Conservation (phyloP, 2,888 invertebrate genomes). For the Strigamia maritima region DNA sequence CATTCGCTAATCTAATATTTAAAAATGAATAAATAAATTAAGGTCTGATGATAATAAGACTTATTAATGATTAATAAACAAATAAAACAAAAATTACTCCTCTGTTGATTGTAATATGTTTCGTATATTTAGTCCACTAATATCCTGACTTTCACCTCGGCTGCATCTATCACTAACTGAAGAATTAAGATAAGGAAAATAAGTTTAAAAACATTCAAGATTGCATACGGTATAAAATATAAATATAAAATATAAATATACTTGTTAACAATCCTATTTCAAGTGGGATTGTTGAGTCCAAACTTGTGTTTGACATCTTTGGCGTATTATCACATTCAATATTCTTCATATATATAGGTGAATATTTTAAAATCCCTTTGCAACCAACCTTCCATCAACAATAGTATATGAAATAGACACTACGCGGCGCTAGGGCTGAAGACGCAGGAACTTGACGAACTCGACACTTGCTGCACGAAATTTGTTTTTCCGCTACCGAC, state of each 20-base stretch:
- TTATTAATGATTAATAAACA: neutral
- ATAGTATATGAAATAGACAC: too few relatives aligned
- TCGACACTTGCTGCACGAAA: too few relatives aligned
- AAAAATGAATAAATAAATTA: neutral
- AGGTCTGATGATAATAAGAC: neutral
- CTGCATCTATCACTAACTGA: conserved; percentile 7
- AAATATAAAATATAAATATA: neutral
- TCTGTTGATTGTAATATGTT: neutral
- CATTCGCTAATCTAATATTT: neutral
- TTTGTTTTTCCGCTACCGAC: neutral
- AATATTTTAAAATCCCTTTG: too few relatives aligned
- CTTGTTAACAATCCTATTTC: neutral
- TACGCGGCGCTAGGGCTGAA: too few relatives aligned
- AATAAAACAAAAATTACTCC: too few relatives aligned
- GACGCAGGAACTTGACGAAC: too few relatives aligned
- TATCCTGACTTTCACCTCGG: neutral
- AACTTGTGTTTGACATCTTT: neutral
- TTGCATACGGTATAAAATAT: too few relatives aligned
- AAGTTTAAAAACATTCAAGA: neutral
- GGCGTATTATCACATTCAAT: neutral
- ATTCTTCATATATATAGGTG: too few relatives aligned
- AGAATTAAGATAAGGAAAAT: neutral
- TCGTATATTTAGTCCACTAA: neutral
- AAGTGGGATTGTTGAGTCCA: neutral
- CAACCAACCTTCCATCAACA: too few relatives aligned